Evolutionary conservation across 2,113 vertebrate genomes (phyloP).

Genomic region (Varanus salvator): DNA sequence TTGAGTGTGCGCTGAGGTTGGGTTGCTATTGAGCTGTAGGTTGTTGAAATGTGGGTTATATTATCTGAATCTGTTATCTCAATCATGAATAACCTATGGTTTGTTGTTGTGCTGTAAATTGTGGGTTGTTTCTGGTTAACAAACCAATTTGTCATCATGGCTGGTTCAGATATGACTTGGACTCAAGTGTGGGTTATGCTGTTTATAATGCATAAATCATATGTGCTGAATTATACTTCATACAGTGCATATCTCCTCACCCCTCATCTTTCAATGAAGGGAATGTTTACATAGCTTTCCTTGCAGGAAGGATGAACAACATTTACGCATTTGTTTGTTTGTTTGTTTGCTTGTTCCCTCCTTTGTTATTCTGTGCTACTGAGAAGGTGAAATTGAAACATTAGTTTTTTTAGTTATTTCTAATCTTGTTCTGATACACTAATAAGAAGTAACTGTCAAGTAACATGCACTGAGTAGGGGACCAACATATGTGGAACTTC

Average conservation of each 20-base stretch:
- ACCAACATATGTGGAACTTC: background rate
- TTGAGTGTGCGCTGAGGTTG: too few relatives aligned
- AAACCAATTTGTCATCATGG: too few relatives aligned
- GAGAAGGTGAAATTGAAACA: background rate
- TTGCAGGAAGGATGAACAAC: background rate
- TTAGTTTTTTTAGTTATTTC: background rate
- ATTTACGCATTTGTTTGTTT: background rate
- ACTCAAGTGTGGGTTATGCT: too few relatives aligned
- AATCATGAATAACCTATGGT: too few relatives aligned
- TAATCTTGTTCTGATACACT: background rate
- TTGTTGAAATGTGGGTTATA: too few relatives aligned
- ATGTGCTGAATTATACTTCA: background rate
- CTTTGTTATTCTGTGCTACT: too few relatives aligned
- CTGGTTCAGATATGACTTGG: too few relatives aligned
- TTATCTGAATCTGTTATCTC: too few relatives aligned
- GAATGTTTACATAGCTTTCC: background rate
- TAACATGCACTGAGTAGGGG: background rate
- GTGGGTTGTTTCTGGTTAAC: too few relatives aligned
- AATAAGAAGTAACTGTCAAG: background rate
- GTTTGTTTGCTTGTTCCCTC: too few relatives aligned
- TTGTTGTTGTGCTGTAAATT: too few relatives aligned
- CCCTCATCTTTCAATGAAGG: background rate
- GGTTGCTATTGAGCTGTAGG: too few relatives aligned
- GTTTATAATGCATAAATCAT: background rate
- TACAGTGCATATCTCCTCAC: background rate